Evolutionary conservation across 2,888 invertebrate genomes (phyloP).

Genomic region (Conchocele bisecta): DNA sequence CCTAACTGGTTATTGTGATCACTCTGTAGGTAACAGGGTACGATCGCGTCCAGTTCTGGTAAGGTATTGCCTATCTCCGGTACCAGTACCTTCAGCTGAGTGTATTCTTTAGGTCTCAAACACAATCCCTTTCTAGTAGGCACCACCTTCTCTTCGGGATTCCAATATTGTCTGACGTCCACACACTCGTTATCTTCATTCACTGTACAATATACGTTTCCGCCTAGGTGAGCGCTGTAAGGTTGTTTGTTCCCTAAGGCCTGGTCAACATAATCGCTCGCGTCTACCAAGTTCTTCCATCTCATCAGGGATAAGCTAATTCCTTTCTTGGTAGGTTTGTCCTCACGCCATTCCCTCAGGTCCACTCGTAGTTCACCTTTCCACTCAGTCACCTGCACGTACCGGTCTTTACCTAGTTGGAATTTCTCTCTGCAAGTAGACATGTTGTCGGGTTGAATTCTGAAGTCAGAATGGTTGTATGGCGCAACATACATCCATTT

Average conservation of each 20-base stretch:
- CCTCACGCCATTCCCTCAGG: slow-evolving; percentile 25
- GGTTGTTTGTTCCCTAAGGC: slow-evolving; percentile 8
- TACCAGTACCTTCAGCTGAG: slow-evolving; percentile 11
- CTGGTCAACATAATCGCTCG: slow-evolving; percentile 1
- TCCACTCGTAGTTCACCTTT: slow-evolving; percentile 30
- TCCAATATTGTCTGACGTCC: slow-evolving; percentile 43
- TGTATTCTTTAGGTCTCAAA: slow-evolving; percentile 30
- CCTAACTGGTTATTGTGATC: slow-evolving; percentile 37
- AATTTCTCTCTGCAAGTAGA: slow-evolving; percentile 7
- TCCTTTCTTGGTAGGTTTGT: slow-evolving; percentile 31
- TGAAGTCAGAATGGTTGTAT: too few species aligned
- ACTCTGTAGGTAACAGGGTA: slow-evolving; percentile 15
- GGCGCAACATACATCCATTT: too few species aligned
- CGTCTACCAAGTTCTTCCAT: slow-evolving; percentile 16
- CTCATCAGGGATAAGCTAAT: slow-evolving; percentile 25
- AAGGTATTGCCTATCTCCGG: slow-evolving; percentile 18
- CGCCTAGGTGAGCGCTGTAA: slow-evolving; percentile 14
- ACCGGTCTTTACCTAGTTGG: slow-evolving; percentile 20
- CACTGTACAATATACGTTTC: slow-evolving; percentile 21
- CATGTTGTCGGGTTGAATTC: slow-evolving; percentile 3
- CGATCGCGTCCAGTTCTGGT: slow-evolving; percentile 10
- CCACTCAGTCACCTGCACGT: slow-evolving; percentile 22
- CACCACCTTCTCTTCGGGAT: slow-evolving; percentile 26
- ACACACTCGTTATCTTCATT: slow-evolving; percentile 12
- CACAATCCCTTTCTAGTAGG: slow-evolving; percentile 36